phyloP scores from a whole-genome alignment of 2,888 invertebrate genomes.

The Drosophila peninsularis region DNA sequence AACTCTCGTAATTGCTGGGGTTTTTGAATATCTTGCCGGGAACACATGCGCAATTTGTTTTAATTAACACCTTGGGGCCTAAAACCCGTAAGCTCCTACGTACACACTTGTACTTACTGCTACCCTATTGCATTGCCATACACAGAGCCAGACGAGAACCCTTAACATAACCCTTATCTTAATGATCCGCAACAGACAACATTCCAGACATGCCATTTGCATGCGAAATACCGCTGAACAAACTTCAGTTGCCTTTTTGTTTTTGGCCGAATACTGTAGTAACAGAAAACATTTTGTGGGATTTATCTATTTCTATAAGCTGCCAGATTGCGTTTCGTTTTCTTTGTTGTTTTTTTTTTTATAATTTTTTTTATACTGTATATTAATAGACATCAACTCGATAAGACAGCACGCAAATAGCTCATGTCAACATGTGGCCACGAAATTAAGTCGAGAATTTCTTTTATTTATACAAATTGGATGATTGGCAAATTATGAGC shows the following conservation, averaged over 20 bases:
- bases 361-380: constrained; percentile 16
- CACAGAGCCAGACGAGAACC: constrained; percentile 30
- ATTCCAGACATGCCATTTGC: constrained; percentile 46
- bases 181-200: constrained; percentile 31
- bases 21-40: constrained; percentile 42
- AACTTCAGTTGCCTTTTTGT: not conserved
- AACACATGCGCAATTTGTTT: constrained; percentile 59
- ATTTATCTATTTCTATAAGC: constrained; percentile 23
- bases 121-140: constrained; percentile 12
- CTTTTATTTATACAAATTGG: constrained; percentile 46
- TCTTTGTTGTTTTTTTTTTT: no score
- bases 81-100: constrained; percentile 26
- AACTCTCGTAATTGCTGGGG: constrained; percentile 23
- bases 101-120: constrained; percentile 7
- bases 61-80: constrained; percentile 48
- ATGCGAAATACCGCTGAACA: constrained; percentile 34
- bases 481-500: constrained; percentile 66
- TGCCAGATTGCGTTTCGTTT: constrained; percentile 16
- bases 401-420: constrained; percentile 58
- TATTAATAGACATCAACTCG: constrained; percentile 51
- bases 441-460: constrained; percentile 27
- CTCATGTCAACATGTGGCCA: constrained; percentile 25
- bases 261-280: constrained; percentile 22
- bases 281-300: constrained; percentile 18
- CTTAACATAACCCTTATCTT: constrained; percentile 32